Base-by-base conservation (phyloP, 2,888 invertebrate species). In the Volucella bombylans region DNA sequence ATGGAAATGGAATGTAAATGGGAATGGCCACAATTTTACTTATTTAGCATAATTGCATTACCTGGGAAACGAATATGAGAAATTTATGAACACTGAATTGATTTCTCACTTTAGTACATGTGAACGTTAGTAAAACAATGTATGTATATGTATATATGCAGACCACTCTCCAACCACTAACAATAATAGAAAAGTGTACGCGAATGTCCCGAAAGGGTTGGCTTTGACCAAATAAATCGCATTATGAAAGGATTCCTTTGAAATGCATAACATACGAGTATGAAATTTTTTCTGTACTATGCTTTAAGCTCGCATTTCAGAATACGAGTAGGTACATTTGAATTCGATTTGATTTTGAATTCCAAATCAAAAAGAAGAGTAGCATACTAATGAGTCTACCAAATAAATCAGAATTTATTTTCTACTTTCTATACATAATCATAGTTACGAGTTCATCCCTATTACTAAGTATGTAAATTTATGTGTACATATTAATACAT, bases 141-240 rank as follows among this genome's bases (percentile, higher is more conserved):
- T 47, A 41, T 65, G 23, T 14, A 9, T 31, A 31, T 23, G n/a
- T 3, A 23, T 6, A 31, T 31, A 31, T 31, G 2, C 31, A 31
- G 31, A 31, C 6, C 31, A 31, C 31, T 31, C 31, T 31, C 31
- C 6, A 31, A 31, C 31, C 31, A 31, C 6, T 31, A 45, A 45
- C 57, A 45, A 57, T 50, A 74, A 69, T 80, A 68, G 81, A 72
- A 72, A 55, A 77, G 55, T 62, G 55, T 67, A 49, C 62, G 62
- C 43, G 52, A 57, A 55, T 64, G 67, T 82, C 82, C 78, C 82
- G 31, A 82, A 82, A 82, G 82, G 82, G 82, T 82, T 64, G 55
- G 61, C 64, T 82, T 82, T 82, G 82, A 73, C 78, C 78, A 82
- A 64, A 47, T 52, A 78, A 82, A 82, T 82, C 78, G 82, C 68